Base-by-base conservation (phyloP, 2,797 vertebrate genomes). In the Melanotaenia parkinsoni region DNA sequence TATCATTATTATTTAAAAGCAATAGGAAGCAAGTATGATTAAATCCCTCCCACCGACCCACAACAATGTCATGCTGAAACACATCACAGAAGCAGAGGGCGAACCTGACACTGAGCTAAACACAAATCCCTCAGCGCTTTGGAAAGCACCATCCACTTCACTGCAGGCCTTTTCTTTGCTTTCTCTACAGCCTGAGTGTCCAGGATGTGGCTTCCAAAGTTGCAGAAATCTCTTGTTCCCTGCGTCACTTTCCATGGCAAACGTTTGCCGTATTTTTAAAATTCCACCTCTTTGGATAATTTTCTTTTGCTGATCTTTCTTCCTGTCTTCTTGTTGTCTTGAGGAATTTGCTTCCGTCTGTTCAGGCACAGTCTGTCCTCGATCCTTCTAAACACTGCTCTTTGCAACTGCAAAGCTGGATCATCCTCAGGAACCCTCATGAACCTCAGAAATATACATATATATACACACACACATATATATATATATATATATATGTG, bases 191-290 rank as follows among this genome's bases (percentile, higher is more conserved):
- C 60, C 18, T 50, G 50, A 53, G 30, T 28, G 6, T 20, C 20
- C 28, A 10, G 22, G 22, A 58, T 67, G 16, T 11, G 6, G 24
- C 22, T 40, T 62, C 37, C 20, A 2, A 33, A 56, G 16, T 65
- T 79, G 13, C 50, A 58, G 32, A 45, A 40, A 18, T 38, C n/a
- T 43, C 2, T 3, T 56, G n/a, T 66, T 63, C 80, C 45, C 30
- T 47, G n/a, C 43, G 2, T 35, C 3, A 11, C 2, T 30, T 57
- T 1, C 18, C 8, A 13, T 35, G 51, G 37, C 38, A 54, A 35
- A 65, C 1, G 2, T 43, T 43, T 8, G n/a, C 1, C 74, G 7
- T 40, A 5, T 60, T 54, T 6, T 20, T 22, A 47, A 51, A 60
- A 33, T 71, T 4, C 47, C 24, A 53, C 12, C 9, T 70, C n/a